Percentiles rank a stretch among this genome's conserved stretches.
Conservation (phyloP, 1,140 invertebrate genomes). For the Nasonia vitripennis region DNA sequence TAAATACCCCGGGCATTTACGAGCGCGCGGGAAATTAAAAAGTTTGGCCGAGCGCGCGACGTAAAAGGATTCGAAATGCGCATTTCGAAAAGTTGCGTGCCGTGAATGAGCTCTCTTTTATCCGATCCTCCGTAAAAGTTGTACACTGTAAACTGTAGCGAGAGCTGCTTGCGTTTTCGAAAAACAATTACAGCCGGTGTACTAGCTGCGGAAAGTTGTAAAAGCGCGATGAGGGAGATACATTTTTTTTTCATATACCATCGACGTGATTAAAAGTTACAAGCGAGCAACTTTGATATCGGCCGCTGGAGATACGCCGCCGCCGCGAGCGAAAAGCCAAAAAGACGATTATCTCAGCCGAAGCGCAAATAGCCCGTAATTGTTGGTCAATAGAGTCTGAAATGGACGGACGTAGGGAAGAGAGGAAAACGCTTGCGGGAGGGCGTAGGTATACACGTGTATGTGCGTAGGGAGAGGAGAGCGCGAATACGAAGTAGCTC, state of each 20-base stretch:
- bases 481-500: conserved; percentile 34
- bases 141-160: neutral
- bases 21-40: conserved; percentile 1
- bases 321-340: neutral
- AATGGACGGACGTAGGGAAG: neutral
- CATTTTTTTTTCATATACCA: too few species aligned
- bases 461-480: neutral
- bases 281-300: too few species aligned
- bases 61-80: neutral
- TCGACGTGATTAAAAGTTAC: neutral
- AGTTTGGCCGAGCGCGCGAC: neutral
- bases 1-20: conserved; percentile 3
- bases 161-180: neutral
- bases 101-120: neutral
- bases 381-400: conserved; percentile 42
- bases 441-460: neutral
- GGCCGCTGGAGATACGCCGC: too few species aligned
- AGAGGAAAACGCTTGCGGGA: neutral
- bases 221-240: neutral
- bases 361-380: conserved; percentile 42
- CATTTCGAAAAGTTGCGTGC: neutral
- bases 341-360: neutral
- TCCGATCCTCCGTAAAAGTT: neutral
- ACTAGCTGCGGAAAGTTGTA: neutral
- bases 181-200: neutral